Evolutionary conservation across 2,888 invertebrate genomes (phyloP), one percentile per base, ranked within the genome.

Genomic region (Palloptera scutellata): DNA sequence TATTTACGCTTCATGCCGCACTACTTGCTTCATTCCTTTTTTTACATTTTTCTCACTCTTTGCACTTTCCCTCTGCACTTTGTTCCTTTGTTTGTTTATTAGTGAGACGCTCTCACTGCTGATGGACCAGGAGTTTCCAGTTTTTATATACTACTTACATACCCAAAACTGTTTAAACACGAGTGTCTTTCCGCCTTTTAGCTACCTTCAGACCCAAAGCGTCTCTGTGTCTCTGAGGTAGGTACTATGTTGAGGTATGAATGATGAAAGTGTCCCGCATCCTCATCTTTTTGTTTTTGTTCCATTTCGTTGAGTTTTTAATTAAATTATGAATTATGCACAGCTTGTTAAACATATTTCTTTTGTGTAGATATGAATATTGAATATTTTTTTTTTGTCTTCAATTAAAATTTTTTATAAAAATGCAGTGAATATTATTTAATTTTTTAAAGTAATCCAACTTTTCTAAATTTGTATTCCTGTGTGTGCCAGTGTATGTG

Each of bases 311-410:
- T 77, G 81, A 75, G 77, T 81, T 81, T 82, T 81, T 81, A 81
- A 81, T 81, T 81, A 81, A 81, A 81, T 81, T 81, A 81, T 82
- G 81, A 81, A 81, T 81, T 81, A 81, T 81, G 80, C 81, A 81
- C 82, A 81, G 79, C 78, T 79, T 81, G 81, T 80, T 81, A 81
- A 79, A 78, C 81, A 81, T 81, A 81, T 78, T 78, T 76, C 40
- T 62, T 64, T n/a, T 65, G 15, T 42, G 52, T n/a, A 30, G 2
- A 30, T 6, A 20, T 0, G 58, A 64, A 68, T 64, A 54, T 60
- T 64, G 53, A 48, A 11, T 20, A 42, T 62, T 67, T 58, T 30
- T 30, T 30, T 30, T 30, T 64, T 57, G 64, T 64, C 57, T 30
- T 30, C 30, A 19, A 12, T 30, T 17, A n/a, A 30, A 30, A 55